Conservation (phyloP, 35 echinoderm and acorn worm genomes). For the Anneissia japonica region DNA sequence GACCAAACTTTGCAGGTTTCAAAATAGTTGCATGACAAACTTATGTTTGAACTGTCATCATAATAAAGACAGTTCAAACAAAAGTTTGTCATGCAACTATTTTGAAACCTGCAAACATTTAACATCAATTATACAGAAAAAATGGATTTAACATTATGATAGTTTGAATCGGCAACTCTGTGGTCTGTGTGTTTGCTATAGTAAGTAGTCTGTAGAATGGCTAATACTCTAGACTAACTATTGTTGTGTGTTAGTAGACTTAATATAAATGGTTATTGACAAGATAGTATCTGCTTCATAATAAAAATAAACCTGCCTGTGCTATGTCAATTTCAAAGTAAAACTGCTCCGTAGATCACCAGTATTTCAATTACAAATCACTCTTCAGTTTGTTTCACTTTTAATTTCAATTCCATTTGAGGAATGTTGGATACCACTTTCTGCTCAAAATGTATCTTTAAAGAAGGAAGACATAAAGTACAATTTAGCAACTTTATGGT, state of each 20-base stretch:
- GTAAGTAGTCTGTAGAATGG: no score
- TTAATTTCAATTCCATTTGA: neutral
- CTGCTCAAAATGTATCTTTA: no score
- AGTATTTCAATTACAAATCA: neutral
- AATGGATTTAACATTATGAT: no score
- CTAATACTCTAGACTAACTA: neutral
- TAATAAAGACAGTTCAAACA: no score
- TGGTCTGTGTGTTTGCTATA: no score
- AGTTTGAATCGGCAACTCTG: no score
- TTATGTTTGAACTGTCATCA: no score
- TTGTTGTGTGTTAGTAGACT: neutral
- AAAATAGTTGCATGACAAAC: no score
- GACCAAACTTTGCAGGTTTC: no score
- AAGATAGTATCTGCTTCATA: neutral
- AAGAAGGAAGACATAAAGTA: neutral
- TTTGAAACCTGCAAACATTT: no score
- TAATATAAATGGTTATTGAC: neutral
- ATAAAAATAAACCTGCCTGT: neutral
- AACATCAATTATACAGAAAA: no score
- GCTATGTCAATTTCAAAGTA: neutral
- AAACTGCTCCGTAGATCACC: neutral
- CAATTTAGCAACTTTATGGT: neutral
- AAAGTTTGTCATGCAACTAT: no score
- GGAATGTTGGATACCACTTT: neutral
- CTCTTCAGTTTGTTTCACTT: neutral